These are phyloP conservation scores for Gallinago undulata DNA, from an alignment of 2,113 vertebrate species.

Conservation along the genomic window DNA sequence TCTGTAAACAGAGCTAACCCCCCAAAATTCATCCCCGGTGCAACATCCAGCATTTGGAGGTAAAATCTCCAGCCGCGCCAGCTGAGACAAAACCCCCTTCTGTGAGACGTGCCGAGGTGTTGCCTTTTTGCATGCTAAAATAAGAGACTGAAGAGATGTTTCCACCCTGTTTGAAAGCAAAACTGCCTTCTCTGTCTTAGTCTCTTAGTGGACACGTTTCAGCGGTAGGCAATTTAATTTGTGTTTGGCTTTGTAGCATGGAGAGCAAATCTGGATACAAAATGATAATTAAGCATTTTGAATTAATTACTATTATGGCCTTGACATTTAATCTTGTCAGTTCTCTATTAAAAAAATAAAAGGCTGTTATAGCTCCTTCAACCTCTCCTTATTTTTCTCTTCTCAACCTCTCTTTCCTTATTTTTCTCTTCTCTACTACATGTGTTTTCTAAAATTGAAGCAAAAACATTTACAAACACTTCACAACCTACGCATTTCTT, in stretches of 20 bases:
- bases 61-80: not conserved
- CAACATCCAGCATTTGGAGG: not conserved
- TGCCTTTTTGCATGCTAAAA: not conserved
- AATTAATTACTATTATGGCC: slow-evolving; percentile 16
- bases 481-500: not conserved
- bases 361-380: not conserved
- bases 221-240: not conserved
- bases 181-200: not conserved
- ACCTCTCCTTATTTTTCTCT: not conserved
- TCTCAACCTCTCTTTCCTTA: not conserved
- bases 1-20: not conserved
- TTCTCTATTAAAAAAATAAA: not conserved
- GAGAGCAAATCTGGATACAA: not conserved
- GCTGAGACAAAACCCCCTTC: not conserved
- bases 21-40: not conserved
- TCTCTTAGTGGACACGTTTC: not conserved
- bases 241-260: not conserved
- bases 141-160: not conserved
- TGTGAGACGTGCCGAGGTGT: not conserved
- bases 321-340: slow-evolving; percentile 15
- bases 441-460: not conserved
- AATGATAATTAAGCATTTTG: slow-evolving; percentile 1
- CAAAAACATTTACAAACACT: slow-evolving; percentile 17
- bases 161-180: not conserved
- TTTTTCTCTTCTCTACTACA: not conserved